Evolutionary conservation across 2,888 invertebrate species (phyloP).

Genomic region (Agonum fuliginosum): DNA sequence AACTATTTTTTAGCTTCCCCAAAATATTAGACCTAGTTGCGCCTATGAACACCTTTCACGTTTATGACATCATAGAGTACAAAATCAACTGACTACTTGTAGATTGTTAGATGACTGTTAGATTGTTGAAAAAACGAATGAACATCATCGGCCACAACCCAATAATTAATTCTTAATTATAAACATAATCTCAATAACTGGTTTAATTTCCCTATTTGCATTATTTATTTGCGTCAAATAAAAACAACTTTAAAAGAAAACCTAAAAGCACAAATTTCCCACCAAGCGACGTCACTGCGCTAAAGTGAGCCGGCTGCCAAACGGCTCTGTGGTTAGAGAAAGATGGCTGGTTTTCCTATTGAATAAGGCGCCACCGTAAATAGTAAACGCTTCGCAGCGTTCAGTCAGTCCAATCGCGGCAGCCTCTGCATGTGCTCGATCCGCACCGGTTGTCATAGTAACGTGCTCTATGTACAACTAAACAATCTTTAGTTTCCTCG

Average conservation of each 20-base stretch:
- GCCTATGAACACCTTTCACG: too few species aligned
- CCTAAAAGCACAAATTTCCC: not conserved
- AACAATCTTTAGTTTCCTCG: not conserved
- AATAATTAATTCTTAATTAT: not conserved
- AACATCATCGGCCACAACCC: too few species aligned
- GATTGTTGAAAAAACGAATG: too few species aligned
- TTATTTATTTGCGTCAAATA: not conserved
- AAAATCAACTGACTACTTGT: too few species aligned
- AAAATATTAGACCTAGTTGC: too few species aligned
- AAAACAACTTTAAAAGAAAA: not conserved
- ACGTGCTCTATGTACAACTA: constrained; percentile 38
- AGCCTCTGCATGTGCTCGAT: constrained; percentile 12
- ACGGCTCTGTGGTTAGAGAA: not conserved
- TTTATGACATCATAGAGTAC: too few species aligned
- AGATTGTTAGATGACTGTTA: too few species aligned
- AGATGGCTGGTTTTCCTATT: constrained; percentile 3
- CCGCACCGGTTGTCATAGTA: constrained; percentile 32
- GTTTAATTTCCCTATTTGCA: too few species aligned
- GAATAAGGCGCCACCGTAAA: constrained; percentile 48
- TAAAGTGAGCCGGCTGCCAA: not conserved
- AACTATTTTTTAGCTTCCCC: too few species aligned
- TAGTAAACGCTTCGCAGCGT: not conserved
- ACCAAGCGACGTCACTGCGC: constrained; percentile 11
- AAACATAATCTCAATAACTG: not conserved
- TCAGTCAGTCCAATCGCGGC: constrained; percentile 9